Percentiles rank a stretch among this genome's conserved stretches.
phyloP scores from a whole-genome alignment of 2,888 invertebrate species.

The Troilus luridus region DNA sequence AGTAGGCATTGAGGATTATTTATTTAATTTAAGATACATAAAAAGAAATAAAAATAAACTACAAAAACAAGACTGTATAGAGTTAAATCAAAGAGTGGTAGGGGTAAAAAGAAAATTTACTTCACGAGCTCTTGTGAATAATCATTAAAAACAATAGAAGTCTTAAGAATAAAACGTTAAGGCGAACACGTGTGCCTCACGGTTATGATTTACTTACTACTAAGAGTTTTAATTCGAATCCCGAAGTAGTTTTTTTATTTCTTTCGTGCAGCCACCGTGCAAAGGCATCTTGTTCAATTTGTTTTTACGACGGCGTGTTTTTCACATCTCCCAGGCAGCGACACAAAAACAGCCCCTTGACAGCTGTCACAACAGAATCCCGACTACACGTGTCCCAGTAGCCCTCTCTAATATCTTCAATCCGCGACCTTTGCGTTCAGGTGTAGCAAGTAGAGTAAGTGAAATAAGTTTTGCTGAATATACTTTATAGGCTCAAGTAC shows the following conservation, averaged over 20 bases:
- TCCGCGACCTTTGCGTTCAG: background rate
- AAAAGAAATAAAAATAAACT: too few species aligned
- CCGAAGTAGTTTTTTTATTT: background rate
- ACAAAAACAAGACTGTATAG: too few species aligned
- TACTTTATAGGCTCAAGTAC: too few species aligned
- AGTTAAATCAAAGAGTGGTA: too few species aligned
- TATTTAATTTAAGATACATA: too few species aligned
- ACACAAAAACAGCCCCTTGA: conserved; percentile 18
- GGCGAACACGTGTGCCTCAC: background rate
- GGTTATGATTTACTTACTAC: background rate
- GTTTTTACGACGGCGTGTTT: conserved; percentile 37
- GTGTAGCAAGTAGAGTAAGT: background rate
- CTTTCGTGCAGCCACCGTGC: conserved; percentile 9
- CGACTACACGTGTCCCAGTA: conserved; percentile 21
- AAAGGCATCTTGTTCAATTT: conserved; percentile 21
- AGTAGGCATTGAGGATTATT: too few species aligned
- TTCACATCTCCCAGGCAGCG: conserved; percentile 33
- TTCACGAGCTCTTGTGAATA: background rate
- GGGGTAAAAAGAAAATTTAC: too few species aligned
- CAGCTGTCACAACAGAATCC: conserved; percentile 45
- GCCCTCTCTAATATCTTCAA: background rate
- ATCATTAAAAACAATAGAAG: background rate
- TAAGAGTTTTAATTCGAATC: background rate
- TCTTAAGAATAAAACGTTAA: background rate
- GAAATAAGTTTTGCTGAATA: background rate